Percentiles rank a stretch among this genome's conserved stretches.
Conservation (phyloP, 2,113 vertebrate genomes). For the Thermophis baileyi region DNA sequence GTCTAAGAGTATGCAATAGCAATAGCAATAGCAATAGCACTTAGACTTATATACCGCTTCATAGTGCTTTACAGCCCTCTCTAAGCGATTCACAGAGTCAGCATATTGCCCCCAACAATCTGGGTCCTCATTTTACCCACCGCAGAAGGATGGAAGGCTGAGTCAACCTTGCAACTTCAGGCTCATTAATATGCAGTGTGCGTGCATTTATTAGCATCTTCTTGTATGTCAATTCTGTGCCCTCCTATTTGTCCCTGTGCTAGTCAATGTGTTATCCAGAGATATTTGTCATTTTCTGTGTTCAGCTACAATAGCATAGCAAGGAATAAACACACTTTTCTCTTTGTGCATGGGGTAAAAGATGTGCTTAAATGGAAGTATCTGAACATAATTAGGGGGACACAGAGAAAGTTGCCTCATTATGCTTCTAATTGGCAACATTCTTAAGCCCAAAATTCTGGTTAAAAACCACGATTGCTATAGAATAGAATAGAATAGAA, state of each 20-base stretch:
- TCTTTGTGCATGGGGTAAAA: background rate
- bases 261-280: background rate
- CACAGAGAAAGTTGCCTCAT: background rate
- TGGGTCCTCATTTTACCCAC: too few relatives aligned
- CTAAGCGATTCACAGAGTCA: too few relatives aligned
- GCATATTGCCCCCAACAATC: too few relatives aligned
- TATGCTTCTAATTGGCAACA: background rate
- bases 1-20: background rate
- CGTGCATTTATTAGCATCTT: background rate
- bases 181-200: background rate
- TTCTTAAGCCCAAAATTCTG: background rate
- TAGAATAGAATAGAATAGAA: too few relatives aligned
- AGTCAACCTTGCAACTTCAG: too few relatives aligned
- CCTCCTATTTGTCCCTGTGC: background rate
- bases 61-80: too few relatives aligned
- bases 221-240: background rate
- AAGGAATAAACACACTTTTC: background rate
- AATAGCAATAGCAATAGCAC: too few relatives aligned
- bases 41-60: too few relatives aligned
- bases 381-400: background rate
- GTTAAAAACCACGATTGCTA: background rate
- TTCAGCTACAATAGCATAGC: too few relatives aligned
- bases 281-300: background rate
- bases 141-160: too few relatives aligned
- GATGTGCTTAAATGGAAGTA: background rate